Base-by-base conservation (phyloP, 1,140 invertebrate species). In the Ostrea edulis region DNA sequence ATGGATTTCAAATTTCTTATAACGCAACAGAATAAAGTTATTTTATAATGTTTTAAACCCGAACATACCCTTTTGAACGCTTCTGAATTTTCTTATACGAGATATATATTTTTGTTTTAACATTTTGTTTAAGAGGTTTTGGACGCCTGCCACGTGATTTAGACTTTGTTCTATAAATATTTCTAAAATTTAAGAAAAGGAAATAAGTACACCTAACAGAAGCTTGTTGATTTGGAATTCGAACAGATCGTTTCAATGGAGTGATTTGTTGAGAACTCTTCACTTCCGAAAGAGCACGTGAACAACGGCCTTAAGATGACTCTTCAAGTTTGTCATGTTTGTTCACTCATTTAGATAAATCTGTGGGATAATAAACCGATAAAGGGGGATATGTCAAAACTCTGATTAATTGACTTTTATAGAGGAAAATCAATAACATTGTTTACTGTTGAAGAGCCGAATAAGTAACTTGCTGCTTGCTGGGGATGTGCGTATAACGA, bases 301-400 rank as follows among this genome's bases (percentile, higher is more conserved):
- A 77, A 17, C 25, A 77, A 35, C 29, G 9, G 2, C 14, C 68
- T 77, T 77, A 12, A 77, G 68, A 14, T 44, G 68, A 25, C 68
- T 77, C 68, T 77, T 77, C 9, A 77, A 77, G 68, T 29, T 29
- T 22, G 68, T 25, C 9, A 5, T 71, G 68, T 35, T 71, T 71
- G 68, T 71, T 71, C 68, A 71, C 68, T 71, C 68, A 77, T 77
- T 77, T 77, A 77, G 68, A 77, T 35, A 77, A 77, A 77, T 77
- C 68, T 77, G 8, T 17, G 68, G 9, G 35, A 77, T 77, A 77
- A 77, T 77, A 77, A 77, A 22, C 14, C 68, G 25, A 77, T 3
- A 62, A n/a, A 62, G 17, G 14, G n/a, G 55, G 25, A 77, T 77
- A 35, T 77, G 68, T 29, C 68, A 25, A 20, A 77, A 77, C 7